Evolutionary conservation across 2,888 invertebrate species (phyloP).

Genomic region (Trachelus troglodyta): DNA sequence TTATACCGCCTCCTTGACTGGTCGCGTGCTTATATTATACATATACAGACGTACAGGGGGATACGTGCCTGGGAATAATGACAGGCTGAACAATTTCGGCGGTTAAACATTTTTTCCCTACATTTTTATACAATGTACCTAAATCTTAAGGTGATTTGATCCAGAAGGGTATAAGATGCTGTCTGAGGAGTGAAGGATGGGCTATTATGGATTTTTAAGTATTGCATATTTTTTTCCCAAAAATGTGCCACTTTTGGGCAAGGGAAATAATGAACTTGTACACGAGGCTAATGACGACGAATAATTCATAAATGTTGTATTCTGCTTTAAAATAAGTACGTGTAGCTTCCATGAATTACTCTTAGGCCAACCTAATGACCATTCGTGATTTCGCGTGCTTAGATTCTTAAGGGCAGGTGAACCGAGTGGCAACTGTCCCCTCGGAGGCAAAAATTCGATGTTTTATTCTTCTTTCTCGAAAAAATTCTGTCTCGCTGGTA

Average conservation of each 20-base stretch:
- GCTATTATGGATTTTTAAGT: neutral
- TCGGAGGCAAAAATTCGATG: conserved; percentile 48
- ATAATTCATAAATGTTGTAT: neutral
- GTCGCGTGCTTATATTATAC: neutral
- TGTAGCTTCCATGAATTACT: neutral
- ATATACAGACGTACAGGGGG: neutral
- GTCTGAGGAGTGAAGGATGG: neutral
- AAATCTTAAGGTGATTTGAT: neutral
- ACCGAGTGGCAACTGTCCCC: conserved; percentile 48
- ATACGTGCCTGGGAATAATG: neutral
- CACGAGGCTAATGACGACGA: neutral
- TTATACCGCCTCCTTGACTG: neutral
- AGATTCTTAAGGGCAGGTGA: conserved; percentile 54
- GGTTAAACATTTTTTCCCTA: neutral
- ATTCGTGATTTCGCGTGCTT: conserved; percentile 58
- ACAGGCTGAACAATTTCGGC: neutral
- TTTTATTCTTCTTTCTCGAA: conserved; percentile 5
- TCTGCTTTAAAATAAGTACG: neutral
- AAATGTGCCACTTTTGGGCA: neutral
- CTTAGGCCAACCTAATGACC: conserved; percentile 37
- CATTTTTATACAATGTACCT: neutral
- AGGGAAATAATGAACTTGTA: neutral
- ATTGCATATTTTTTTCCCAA: neutral
- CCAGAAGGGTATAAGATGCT: neutral
- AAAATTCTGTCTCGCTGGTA: conserved; percentile 26